These are phyloP conservation scores for Lycaena phlaeas DNA, from an alignment of 2,888 invertebrate genomes.

Conservation along the genomic window DNA sequence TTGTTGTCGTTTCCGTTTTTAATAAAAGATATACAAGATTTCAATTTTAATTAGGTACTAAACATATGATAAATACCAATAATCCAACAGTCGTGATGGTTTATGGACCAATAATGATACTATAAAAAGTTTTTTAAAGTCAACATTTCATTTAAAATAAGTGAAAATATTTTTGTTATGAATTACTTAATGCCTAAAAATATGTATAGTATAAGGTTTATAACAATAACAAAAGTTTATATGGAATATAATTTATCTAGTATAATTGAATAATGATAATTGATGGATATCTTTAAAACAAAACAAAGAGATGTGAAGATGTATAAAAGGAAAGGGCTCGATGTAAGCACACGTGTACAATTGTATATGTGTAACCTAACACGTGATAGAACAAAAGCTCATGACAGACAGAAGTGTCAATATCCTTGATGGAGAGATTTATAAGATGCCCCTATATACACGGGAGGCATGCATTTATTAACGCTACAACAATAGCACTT, in stretches of 20 bases:
- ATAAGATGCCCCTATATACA: slow-evolving; percentile 64
- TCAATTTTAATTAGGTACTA: neutral
- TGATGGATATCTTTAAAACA: neutral
- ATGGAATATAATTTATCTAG: too few relatives aligned
- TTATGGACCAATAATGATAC: neutral
- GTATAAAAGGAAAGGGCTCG: slow-evolving; percentile 19
- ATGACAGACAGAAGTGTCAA: slow-evolving; percentile 61
- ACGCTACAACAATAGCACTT: slow-evolving; percentile 54
- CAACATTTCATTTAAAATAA: too few relatives aligned
- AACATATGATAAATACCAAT: neutral
- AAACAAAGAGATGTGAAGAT: slow-evolving; percentile 17
- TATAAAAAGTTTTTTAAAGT: too few relatives aligned
- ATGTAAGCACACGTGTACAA: slow-evolving; percentile 50
- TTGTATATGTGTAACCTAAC: slow-evolving; percentile 47
- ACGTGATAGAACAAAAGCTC: slow-evolving; percentile 57
- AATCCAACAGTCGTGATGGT: neutral
- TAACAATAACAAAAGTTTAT: too few relatives aligned
- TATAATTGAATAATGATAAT: neutral
- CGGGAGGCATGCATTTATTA: slow-evolving; percentile 46
- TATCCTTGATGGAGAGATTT: slow-evolving; percentile 47
- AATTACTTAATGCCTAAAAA: too few relatives aligned
- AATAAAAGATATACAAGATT: slow-evolving; percentile 6
- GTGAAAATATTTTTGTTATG: too few relatives aligned
- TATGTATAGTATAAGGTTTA: too few relatives aligned
- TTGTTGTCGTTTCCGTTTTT: slow-evolving; percentile 17